These are phyloP conservation scores for Catostomus latipinnis DNA, from an alignment of 2,797 vertebrate species.

Conservation along the genomic window DNA sequence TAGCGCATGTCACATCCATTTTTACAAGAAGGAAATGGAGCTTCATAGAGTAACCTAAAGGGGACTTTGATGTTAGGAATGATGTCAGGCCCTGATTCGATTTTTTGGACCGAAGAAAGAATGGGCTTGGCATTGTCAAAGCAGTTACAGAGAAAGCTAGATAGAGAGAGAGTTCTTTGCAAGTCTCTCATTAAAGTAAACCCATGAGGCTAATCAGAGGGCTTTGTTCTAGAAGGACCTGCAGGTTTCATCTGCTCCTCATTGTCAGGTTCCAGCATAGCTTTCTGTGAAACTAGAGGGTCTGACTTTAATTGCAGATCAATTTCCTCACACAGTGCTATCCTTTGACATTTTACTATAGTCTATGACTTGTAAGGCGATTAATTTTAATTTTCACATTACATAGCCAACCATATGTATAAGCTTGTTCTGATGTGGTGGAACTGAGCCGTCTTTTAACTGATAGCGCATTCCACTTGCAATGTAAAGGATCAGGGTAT, in stretches of 20 bases:
- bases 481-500: too few relatives aligned
- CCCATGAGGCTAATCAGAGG: conserved; percentile 57
- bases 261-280: conserved; percentile 46
- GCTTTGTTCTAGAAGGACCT: conserved; percentile 57
- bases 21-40: conserved; percentile 48
- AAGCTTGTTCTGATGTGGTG: too few relatives aligned
- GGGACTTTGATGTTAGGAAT: conserved; percentile 30
- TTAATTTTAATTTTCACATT: too few relatives aligned
- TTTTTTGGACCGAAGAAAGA: conserved; percentile 42
- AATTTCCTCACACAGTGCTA: conserved; percentile 9
- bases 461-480: too few relatives aligned
- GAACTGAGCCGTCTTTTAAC: too few relatives aligned
- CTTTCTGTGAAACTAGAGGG: conserved; percentile 39
- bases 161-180: conserved; percentile 16
- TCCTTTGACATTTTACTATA: too few relatives aligned
- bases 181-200: conserved; percentile 54
- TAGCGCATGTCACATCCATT: conserved; percentile 46
- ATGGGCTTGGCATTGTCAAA: conserved; percentile 26
- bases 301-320: conserved; percentile 57
- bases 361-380: too few relatives aligned
- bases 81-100: conserved; percentile 35
- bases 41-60: conserved; percentile 49
- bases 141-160: conserved; percentile 7
- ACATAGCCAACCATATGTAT: too few relatives aligned
- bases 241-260: conserved; percentile 57